A percentile compares a stretch with the other conserved stretches of the same genome.
Conservation (phyloP, 2,113 vertebrate genomes). For the Quiscalus mexicanus region DNA sequence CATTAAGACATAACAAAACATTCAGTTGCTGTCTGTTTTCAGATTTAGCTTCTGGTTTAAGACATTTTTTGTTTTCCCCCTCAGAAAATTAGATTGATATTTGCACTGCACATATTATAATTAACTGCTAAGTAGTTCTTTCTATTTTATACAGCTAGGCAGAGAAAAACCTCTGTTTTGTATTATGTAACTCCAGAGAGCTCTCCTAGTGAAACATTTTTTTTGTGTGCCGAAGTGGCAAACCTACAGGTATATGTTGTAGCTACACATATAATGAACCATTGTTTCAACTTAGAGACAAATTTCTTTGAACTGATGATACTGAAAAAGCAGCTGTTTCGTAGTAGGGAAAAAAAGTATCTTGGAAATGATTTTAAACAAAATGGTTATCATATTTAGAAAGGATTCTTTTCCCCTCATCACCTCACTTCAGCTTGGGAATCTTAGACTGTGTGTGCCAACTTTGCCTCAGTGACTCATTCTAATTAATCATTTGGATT, state of each 20-base stretch:
- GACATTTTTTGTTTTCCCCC: not conserved
- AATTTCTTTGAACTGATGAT: not conserved
- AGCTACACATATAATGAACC: not conserved
- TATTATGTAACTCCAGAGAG: not conserved
- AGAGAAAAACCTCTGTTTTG: not conserved
- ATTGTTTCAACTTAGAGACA: not conserved
- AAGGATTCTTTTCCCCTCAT: not conserved
- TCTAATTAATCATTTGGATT: not conserved
- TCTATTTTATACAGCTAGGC: not conserved
- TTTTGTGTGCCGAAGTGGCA: not conserved
- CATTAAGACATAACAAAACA: not conserved
- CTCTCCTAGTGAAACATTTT: not conserved
- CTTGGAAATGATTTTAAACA: not conserved
- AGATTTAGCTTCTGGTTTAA: not conserved
- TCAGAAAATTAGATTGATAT: not conserved
- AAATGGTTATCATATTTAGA: not conserved
- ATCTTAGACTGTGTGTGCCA: not conserved
- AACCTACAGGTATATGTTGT: not conserved
- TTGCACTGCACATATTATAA: not conserved
- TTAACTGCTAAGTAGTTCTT: not conserved
- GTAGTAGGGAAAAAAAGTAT: not conserved
- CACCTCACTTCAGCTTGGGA: not conserved
- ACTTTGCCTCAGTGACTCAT: constrained; percentile 1
- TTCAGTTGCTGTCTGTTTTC: not conserved
- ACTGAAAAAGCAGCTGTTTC: not conserved